Evolutionary conservation across 2,113 vertebrate genomes (phyloP).

Genomic region (Lophura nycthemera): DNA sequence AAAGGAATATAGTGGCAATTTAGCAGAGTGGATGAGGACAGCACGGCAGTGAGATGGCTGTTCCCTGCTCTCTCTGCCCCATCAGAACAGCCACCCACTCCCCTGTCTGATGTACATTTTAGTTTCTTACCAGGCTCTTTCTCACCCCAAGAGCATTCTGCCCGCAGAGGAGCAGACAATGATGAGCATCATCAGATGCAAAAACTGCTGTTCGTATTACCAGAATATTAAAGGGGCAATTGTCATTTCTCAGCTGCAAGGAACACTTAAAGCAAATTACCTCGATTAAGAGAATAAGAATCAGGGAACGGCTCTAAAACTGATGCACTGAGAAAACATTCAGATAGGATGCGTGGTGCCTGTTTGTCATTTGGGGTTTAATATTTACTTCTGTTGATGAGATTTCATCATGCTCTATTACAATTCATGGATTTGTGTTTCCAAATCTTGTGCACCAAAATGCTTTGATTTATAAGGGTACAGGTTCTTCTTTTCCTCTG

Average conservation of each 20-base stretch:
- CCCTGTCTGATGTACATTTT: not conserved
- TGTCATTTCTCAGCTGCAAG: conserved; percentile 40
- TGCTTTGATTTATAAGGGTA: conserved; percentile 77
- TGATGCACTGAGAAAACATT: conserved; percentile 3
- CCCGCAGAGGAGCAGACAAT: not conserved
- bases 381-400: conserved; percentile 85
- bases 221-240: conserved; percentile 56
- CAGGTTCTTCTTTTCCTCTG: conserved; percentile 15
- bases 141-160: not conserved
- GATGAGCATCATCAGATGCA: conserved; percentile 9
- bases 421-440: conserved; percentile 79
- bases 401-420: conserved; percentile 80
- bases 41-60: not conserved
- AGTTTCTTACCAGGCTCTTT: not conserved
- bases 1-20: conserved; percentile 34
- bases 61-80: not conserved
- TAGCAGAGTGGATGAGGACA: not conserved
- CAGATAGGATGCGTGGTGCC: conserved; percentile 16
- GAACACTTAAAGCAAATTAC: conserved; percentile 59
- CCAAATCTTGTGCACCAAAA: conserved; percentile 78
- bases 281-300: conserved; percentile 56
- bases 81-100: not conserved
- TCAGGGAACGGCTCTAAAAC: not conserved
- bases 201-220: not conserved
- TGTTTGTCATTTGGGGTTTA: conserved; percentile 72